Evolutionary conservation across 2,113 vertebrate species (phyloP).

Genomic region (Apeltes quadracus): DNA sequence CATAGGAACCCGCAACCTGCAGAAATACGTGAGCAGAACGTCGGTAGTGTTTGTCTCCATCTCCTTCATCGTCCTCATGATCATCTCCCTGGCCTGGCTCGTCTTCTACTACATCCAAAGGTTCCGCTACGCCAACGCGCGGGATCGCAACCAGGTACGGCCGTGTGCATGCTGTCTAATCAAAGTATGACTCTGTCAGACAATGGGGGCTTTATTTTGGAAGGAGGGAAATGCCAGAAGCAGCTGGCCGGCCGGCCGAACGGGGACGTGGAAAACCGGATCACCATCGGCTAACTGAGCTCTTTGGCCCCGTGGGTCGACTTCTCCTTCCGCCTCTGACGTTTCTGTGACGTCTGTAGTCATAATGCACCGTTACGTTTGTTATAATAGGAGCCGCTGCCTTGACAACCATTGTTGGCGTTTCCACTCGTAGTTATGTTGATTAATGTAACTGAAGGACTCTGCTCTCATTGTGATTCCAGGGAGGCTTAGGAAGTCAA

Average conservation of each 20-base stretch:
- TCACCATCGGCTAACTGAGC: slow-evolving; percentile 50
- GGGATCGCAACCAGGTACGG: slow-evolving; percentile 95
- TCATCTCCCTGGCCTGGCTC: slow-evolving; percentile 97
- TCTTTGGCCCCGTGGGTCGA: neutral
- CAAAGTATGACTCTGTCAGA: neutral
- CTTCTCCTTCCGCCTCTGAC: slow-evolving; percentile 27
- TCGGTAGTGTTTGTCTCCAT: slow-evolving; percentile 99
- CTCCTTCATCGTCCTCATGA: slow-evolving; percentile 99
- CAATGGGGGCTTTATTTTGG: too few species aligned
- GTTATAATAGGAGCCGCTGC: slow-evolving; percentile 21
- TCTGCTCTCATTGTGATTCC: slow-evolving; percentile 12
- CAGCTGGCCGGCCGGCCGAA: slow-evolving; percentile 57
- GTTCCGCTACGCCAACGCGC: slow-evolving; percentile 95
- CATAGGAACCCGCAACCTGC: slow-evolving; percentile 95
- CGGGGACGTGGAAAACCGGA: slow-evolving; percentile 26
- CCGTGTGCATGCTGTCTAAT: neutral
- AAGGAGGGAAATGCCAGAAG: slow-evolving; percentile 34
- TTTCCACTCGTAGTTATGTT: slow-evolving; percentile 48
- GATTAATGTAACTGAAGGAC: slow-evolving; percentile 27
- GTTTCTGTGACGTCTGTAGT: slow-evolving; percentile 30
- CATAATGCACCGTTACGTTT: neutral
- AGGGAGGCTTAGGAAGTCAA: neutral
- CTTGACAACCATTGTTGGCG: slow-evolving; percentile 29
- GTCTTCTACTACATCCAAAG: slow-evolving; percentile 99
- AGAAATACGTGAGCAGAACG: slow-evolving; percentile 98